Conservation (phyloP, 1,140 invertebrate genomes). For the Nephotettix cincticeps region DNA sequence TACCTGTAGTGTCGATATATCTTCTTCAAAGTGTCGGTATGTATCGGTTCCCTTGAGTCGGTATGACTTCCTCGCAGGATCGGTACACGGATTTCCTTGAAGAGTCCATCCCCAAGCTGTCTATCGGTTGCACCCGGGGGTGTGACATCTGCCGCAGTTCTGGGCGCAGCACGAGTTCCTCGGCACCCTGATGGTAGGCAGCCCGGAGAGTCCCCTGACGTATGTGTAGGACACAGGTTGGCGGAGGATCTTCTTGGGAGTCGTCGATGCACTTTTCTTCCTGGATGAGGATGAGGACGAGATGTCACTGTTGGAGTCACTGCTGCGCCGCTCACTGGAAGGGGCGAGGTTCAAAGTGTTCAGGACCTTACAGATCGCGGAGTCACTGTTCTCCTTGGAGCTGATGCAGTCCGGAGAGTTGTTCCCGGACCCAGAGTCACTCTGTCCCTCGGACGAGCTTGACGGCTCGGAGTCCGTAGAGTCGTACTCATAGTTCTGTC, state of each 20-base stretch:
- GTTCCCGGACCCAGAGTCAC: constrained; percentile 25
- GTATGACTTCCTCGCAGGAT: too few species aligned
- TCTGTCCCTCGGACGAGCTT: constrained; percentile 24
- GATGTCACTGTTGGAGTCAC: constrained; percentile 28
- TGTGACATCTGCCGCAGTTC: not conserved
- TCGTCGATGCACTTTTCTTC: not conserved
- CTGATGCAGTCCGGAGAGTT: constrained; percentile 13
- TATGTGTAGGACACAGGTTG: constrained; percentile 75
- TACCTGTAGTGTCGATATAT: too few species aligned
- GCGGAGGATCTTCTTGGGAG: constrained; percentile 64
- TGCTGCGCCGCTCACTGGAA: constrained; percentile 29
- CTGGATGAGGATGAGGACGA: constrained; percentile 15
- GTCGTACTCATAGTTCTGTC: constrained; percentile 26
- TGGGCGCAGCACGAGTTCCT: not conserved
- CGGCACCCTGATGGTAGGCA: constrained; percentile 65
- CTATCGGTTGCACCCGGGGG: not conserved
- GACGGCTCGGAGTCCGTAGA: constrained; percentile 35
- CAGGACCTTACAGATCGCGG: constrained; percentile 16
- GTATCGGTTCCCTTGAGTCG: too few species aligned
- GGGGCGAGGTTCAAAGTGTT: constrained; percentile 10
- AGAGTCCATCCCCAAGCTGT: too few species aligned
- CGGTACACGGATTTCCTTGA: too few species aligned
- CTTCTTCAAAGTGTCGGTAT: too few species aligned
- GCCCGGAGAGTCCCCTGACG: constrained; percentile 71
- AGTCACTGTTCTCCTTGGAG: constrained; percentile 11